Conservation (phyloP, 30 jellyfish, hydroid and myxozoan species). For the Hydra vulgaris region DNA sequence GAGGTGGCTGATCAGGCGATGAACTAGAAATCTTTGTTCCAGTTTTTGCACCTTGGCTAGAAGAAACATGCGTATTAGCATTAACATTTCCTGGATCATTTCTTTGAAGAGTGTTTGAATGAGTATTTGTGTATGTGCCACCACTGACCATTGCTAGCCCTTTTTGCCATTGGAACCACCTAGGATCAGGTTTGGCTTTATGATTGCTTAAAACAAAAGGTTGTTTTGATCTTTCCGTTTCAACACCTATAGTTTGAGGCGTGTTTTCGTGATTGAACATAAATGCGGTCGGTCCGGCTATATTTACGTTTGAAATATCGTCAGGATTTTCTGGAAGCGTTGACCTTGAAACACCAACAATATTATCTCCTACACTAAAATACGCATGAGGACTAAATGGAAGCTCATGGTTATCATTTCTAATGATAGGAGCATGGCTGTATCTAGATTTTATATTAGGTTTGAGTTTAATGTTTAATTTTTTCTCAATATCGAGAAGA, state of each 20-base stretch:
- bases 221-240: neutral
- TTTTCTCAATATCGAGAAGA: slow-evolving; percentile 6
- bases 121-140: slow-evolving; percentile 24
- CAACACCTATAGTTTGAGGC: neutral
- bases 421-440: slow-evolving; percentile 15
- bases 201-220: neutral
- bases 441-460: slow-evolving; percentile 4
- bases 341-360: slow-evolving; percentile 6
- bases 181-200: neutral
- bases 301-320: neutral
- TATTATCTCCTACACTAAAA: neutral
- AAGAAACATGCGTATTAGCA: slow-evolving; percentile 16
- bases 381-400: slow-evolving; percentile 32
- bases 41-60: slow-evolving; percentile 20
- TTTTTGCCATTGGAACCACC: slow-evolving; percentile 25
- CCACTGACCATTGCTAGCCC: slow-evolving; percentile 22
- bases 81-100: slow-evolving; percentile 26
- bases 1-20: neutral
- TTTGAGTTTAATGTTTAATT: slow-evolving; percentile 11
- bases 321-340: slow-evolving; percentile 16
- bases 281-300: slow-evolving; percentile 21
- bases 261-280: neutral
- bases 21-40: neutral
- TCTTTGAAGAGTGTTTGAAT: slow-evolving; percentile 23
- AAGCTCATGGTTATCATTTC: slow-evolving; percentile 21